Evolutionary conservation across 2,113 vertebrate species (phyloP), one percentile per base, ranked within the genome.

Genomic region (Salvelinus alpinus): DNA sequence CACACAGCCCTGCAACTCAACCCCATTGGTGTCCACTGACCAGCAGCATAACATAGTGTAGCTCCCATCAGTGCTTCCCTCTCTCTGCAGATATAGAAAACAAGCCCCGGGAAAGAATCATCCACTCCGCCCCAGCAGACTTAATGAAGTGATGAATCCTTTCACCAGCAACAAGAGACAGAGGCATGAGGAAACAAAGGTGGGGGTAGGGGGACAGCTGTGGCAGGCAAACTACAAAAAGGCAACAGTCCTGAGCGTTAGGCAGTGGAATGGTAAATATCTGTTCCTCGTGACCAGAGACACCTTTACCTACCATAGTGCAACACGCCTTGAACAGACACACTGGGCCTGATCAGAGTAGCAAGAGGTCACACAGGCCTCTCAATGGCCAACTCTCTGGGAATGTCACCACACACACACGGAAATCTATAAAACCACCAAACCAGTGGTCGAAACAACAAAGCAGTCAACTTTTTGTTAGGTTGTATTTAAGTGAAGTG

Each of bases 251-350:
- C 64, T 75, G 74, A 81, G 78, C 74, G 77, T 62, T 12, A 81
- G 71, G 82, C 54, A 64, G 69, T 69, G 87, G 87, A 91, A 89
- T 87, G 87, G 84, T 89, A 89, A 89, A 79, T 92, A 89, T 83
- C 22, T 47, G 82, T 90, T 91, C 67, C 83, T 78, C 71, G 66
- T 54, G 67, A 72, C 78, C 79, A 88, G 78, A 83, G 75, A 82
- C 81, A 84, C 78, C 72, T 73, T 69, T 70, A 66, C 34, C 29
- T 1, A 69, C 31, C 67, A 62, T 22, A 34, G 18, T 5, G 20
- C 34, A 47, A 47, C 67, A 69, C 34, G 47, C 20, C 34, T 22
- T 27, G 16, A 34, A 68, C 16, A 3, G 31, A 69, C 31, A 38
- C 3, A 22, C 31, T 8, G 20, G 34, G 67, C 67, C 16, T 47